Conservation (phyloP, 2,888 invertebrate species). For the Volucella inflata region DNA sequence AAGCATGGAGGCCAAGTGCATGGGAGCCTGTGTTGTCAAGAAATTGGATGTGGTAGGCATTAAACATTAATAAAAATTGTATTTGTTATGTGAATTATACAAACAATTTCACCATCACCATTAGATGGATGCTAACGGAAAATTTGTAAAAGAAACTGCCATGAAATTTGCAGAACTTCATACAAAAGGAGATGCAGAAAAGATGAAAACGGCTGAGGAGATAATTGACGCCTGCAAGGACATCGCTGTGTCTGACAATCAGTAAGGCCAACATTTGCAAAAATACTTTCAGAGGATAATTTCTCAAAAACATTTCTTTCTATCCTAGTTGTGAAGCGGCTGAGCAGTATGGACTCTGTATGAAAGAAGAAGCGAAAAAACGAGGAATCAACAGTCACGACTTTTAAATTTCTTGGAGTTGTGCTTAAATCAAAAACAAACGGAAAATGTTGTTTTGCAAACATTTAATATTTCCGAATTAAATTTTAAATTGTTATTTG, state of each 20-base stretch:
- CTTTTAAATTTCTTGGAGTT: slow-evolving; percentile 5
- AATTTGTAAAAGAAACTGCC: slow-evolving; percentile 76
- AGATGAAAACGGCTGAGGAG: slow-evolving; percentile 77
- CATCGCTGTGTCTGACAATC: slow-evolving; percentile 77
- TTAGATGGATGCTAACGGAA: slow-evolving; percentile 78
- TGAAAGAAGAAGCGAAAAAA: slow-evolving; percentile 76
- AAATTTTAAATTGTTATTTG: too few species aligned
- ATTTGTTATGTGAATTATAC: background rate
- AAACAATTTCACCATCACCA: background rate
- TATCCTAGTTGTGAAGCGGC: slow-evolving; percentile 79
- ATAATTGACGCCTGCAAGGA: slow-evolving; percentile 77
- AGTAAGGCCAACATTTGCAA: slow-evolving; percentile 25
- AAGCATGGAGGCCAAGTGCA: slow-evolving; percentile 78
- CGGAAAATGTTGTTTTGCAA: too few species aligned
- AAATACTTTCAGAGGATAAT: background rate
- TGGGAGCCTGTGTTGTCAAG: slow-evolving; percentile 80
- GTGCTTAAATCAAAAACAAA: too few species aligned
- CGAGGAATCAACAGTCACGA: slow-evolving; percentile 75
- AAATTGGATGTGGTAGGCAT: slow-evolving; percentile 75
- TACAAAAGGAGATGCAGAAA: slow-evolving; percentile 77
- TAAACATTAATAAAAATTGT: background rate
- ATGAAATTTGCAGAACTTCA: slow-evolving; percentile 76
- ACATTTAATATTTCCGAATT: too few species aligned
- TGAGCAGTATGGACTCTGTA: slow-evolving; percentile 78
- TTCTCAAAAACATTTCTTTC: background rate